Conservation (phyloP, 2,888 invertebrate species). For the Boloria selene region DNA sequence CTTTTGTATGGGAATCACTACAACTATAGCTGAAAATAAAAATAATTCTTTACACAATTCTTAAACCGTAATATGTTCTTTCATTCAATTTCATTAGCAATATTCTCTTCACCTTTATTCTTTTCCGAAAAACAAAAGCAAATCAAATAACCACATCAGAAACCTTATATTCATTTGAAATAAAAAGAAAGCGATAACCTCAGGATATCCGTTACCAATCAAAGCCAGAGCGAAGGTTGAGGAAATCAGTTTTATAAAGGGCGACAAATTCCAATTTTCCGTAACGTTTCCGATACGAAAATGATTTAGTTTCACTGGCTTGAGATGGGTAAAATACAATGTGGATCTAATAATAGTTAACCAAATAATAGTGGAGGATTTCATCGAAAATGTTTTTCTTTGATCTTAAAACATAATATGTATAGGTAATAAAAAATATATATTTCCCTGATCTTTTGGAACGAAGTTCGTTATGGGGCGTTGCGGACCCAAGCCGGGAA, state of each 20-base stretch:
- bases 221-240: constrained; percentile 65
- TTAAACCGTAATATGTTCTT: neutral
- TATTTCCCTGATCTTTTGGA: too few species aligned
- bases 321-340: constrained; percentile 29
- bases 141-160: constrained; percentile 16
- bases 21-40: neutral
- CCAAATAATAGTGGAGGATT: constrained; percentile 3
- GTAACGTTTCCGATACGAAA: constrained; percentile 37
- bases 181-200: constrained; percentile 47
- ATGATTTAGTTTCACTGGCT: constrained; percentile 37
- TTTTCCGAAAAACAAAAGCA: constrained; percentile 12
- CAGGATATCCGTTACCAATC: constrained; percentile 46
- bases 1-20: too few species aligned
- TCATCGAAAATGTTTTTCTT: constrained; percentile 1
- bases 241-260: constrained; percentile 68
- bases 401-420: too few species aligned
- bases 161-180: constrained; percentile 30
- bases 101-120: constrained; percentile 6
- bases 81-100: constrained; percentile 12
- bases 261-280: constrained; percentile 63
- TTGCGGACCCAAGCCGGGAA: too few species aligned
- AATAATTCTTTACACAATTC: neutral
- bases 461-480: too few species aligned
- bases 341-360: constrained; percentile 15
- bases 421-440: too few species aligned